Evolutionary conservation across 2,888 invertebrate genomes (phyloP).

Genomic region (Epirrhoe tristata): DNA sequence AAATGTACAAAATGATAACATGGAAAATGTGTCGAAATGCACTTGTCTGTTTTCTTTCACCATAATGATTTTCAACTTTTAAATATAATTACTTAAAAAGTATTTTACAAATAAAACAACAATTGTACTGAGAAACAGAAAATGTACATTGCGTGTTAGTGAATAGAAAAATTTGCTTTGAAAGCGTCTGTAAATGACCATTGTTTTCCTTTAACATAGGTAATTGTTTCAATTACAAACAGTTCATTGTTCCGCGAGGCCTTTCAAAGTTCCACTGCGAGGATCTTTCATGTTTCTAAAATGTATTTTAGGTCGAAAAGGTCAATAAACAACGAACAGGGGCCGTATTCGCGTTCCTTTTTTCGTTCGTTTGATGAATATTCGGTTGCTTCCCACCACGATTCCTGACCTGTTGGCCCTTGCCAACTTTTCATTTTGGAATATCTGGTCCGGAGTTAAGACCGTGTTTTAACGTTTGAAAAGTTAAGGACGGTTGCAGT

Average conservation of each 20-base stretch:
- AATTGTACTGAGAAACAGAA: not conserved
- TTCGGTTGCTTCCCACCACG: too few relatives aligned
- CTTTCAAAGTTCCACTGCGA: not conserved
- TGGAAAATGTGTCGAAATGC: too few relatives aligned
- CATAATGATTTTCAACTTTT: not conserved
- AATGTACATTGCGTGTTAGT: not conserved
- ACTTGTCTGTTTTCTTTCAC: not conserved
- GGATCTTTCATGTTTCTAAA: not conserved
- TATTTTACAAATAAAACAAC: not conserved
- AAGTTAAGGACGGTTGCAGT: too few relatives aligned
- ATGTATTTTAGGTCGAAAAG: not conserved
- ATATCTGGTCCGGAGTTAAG: too few relatives aligned
- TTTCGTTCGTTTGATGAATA: too few relatives aligned
- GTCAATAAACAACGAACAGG: not conserved
- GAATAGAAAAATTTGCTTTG: not conserved
- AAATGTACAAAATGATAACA: too few relatives aligned
- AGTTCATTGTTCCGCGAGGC: not conserved
- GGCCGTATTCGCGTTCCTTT: too few relatives aligned
- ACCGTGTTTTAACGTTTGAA: too few relatives aligned
- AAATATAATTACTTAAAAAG: not conserved
- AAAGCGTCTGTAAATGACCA: not conserved
- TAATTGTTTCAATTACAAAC: constrained; percentile 1
- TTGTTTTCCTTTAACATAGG: constrained; percentile 2
- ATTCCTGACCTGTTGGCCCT: too few relatives aligned
- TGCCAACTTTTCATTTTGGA: too few relatives aligned